phyloP scores from a whole-genome alignment of 2,113 vertebrate genomes.

The Apodemus sylvaticus region DNA sequence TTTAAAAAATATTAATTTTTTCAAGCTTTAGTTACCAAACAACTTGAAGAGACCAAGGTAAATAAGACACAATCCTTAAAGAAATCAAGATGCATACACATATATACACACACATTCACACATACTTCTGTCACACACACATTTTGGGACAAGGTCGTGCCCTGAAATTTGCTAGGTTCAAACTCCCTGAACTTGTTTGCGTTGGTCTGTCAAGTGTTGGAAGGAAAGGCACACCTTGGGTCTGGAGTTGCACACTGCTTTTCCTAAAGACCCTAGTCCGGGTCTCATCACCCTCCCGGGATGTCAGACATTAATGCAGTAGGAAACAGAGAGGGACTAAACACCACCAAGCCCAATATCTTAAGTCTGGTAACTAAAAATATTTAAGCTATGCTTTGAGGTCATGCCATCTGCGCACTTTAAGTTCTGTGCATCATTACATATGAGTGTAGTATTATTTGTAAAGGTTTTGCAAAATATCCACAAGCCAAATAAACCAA shows the following conservation, averaged over 20 bases:
- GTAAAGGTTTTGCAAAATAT: background rate
- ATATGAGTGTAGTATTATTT: background rate
- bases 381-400: background rate
- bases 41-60: slow-evolving; percentile 29
- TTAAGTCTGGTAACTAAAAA: slow-evolving; percentile 1
- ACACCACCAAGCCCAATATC: background rate
- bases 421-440: background rate
- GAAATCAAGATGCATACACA: slow-evolving; percentile 16
- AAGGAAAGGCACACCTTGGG: background rate
- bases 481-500: background rate
- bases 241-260: background rate
- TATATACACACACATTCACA: background rate
- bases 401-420: background rate
- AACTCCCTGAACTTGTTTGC: background rate
- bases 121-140: background rate
- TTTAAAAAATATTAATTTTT: slow-evolving; percentile 53
- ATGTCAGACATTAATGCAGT: background rate
- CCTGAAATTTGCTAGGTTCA: background rate
- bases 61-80: background rate
- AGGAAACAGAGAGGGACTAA: background rate
- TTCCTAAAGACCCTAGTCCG: background rate
- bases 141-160: background rate
- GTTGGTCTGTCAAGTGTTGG: background rate
- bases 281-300: background rate
- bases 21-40: slow-evolving; percentile 42